Base-by-base conservation (phyloP, 92 coral and sea anemone genomes). In the Phenganax stokvisi region DNA sequence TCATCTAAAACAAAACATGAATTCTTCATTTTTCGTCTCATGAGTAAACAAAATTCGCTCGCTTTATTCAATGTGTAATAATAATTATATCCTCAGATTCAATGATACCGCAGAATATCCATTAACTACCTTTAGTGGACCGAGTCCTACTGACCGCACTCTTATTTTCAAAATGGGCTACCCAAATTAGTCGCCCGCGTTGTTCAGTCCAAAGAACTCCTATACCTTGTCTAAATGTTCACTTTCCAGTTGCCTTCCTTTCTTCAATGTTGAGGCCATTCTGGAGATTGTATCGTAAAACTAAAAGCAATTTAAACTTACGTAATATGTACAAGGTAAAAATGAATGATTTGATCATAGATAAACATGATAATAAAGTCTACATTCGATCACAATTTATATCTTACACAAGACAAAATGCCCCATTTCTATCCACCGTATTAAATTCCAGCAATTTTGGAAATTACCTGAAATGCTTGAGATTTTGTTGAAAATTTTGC, bases 231-330 rank as follows among this genome's bases (percentile, higher is more conserved):
- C 83, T 37, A 37, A 63, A 79, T 79, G 15, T 62, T 63, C 27
- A 79, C 11, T 51, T 65, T 64, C 60, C 59, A 93, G 88, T 29
- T 88, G 85, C 51, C 88, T 85, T 27, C 89, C 87, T 71, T 88
- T 91, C 61, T 63, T 85, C n/a, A 93, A 80, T 11, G 92, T 93
- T n/a, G 96, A 91, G 30, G 84, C 90, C 98, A 91, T 93, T 76
- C 97, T 88, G 55, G 66, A 72, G 81, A 93, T 83, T 30, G 97
- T 90, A 10, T 84, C 84, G 61, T 88, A 85, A 74, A 93, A 93
- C 98, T 93, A 76, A 71, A 79, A 56, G 67, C 25, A 62, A 64
- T 56, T 70, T 8, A 44, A 37, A 57, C 17, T 74, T 20, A 20
- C 25, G 25, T 20, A 20, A 20, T 20, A 20, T 20, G 25, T 20